Conservation (phyloP, 2,113 vertebrate species). For the Lipophrys pholis region DNA sequence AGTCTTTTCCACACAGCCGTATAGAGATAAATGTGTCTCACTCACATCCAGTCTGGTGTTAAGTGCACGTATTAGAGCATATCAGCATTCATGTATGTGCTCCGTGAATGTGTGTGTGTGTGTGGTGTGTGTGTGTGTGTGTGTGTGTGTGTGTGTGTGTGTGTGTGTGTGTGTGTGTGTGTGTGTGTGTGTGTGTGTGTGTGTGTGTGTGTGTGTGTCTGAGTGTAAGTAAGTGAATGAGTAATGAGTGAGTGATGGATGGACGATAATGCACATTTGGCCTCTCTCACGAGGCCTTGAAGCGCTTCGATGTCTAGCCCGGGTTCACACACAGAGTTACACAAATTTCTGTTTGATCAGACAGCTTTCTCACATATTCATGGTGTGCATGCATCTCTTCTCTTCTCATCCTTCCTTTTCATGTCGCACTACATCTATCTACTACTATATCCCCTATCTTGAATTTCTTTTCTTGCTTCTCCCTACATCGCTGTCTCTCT, state of each 20-base stretch:
- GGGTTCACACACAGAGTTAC: constrained; percentile 29
- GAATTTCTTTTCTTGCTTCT: constrained; percentile 23
- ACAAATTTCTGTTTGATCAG: constrained; percentile 40
- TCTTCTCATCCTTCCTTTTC: constrained; percentile 47
- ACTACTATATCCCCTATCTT: constrained; percentile 23
- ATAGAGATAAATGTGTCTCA: constrained; percentile 81
- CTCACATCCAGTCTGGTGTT: constrained; percentile 76
- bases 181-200: constrained; percentile 42
- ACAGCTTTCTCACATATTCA: constrained; percentile 33
- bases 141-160: constrained; percentile 66
- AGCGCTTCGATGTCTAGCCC: constrained; percentile 67
- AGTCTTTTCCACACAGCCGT: constrained; percentile 66
- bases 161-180: constrained; percentile 36
- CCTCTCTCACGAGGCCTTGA: constrained; percentile 63
- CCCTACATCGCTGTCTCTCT: constrained; percentile 53
- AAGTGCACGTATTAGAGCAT: constrained; percentile 75
- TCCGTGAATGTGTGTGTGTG: neutral
- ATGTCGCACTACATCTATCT: constrained; percentile 43
- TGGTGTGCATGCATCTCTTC: constrained; percentile 32
- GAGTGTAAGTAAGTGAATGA: constrained; percentile 79
- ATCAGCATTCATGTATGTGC: constrained; percentile 74
- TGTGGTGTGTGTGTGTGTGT: constrained; percentile 38
- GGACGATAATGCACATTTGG: constrained; percentile 80
- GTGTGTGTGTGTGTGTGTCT: constrained; percentile 45
- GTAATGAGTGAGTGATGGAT: constrained; percentile 81